Base-by-base conservation (phyloP, 1,140 invertebrate genomes). In the Forficula auricularia region DNA sequence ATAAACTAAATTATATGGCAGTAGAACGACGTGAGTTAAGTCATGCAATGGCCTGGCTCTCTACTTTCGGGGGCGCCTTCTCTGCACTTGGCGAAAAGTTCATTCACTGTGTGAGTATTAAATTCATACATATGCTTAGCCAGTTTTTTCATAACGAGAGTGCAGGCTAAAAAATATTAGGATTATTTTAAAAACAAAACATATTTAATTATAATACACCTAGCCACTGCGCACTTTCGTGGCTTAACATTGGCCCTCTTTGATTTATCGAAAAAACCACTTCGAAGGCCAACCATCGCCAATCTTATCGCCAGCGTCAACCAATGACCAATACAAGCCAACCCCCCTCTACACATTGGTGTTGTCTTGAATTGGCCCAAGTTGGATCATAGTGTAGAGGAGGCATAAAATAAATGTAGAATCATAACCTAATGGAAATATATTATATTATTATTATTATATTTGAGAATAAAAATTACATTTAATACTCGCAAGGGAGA, bases 61-160 rank as follows among this genome's bases (percentile, higher is more conserved):
- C 89, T n/a, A 96, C 91, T 1, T 66, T 97, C 10, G 91, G 91
- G 38, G 90, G 90, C 34, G 91, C 84, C 3, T 95, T 85, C 64
- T 95, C 90, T 15, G 79, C 89, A 7, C 65, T 95, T 37, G 91
- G 91, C 13, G 90, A 95, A 56, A 71, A 82, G 49, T 80, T 79
- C 62, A 53, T 63, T 39, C 61, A 77, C 53, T 90, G 77, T 70
- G 84, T 87, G 73, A 73, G 77, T 66, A 54, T 30, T 27, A 40
- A 22, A 15, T 8, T 32, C 9, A 32, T 9, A 9, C 31, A 32
- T 32, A 9, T 9, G 31, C n/a, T n/a, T 9, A 9, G 9, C 9
- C 31, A n/a, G 31, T n/a, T n/a, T 32, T 9, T 32, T 9, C n/a
- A 32, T 9, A n/a, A 9, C 31, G n/a, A 32, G n/a, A 32, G n/a